Conservation (phyloP, 2,113 vertebrate species). For the Silurus glanis region DNA sequence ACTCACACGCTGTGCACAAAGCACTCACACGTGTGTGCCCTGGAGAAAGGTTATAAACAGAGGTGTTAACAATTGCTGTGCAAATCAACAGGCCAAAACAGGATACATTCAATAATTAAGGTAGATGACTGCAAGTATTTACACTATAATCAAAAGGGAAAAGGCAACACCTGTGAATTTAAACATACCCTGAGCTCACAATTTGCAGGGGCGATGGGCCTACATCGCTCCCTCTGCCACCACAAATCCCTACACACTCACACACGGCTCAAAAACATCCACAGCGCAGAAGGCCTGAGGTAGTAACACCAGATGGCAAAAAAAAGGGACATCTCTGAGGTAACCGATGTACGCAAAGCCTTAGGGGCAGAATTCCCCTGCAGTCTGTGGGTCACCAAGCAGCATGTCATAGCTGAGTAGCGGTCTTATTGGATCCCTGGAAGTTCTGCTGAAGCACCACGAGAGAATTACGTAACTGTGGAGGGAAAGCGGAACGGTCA, state of each 20-base stretch:
- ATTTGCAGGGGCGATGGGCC: slow-evolving; percentile 16
- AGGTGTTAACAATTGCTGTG: slow-evolving; percentile 5
- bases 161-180: slow-evolving; percentile 20
- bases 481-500: slow-evolving; percentile 52
- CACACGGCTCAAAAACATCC: slow-evolving; percentile 26
- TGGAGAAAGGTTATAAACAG: neutral
- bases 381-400: neutral
- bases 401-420: slow-evolving; percentile 56
- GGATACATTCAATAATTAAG: slow-evolving; percentile 12
- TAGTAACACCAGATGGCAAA: slow-evolving; percentile 24
- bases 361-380: slow-evolving; percentile 38
- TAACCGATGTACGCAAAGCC: slow-evolving; percentile 46
- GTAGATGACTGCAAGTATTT: neutral
- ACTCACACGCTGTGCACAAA: neutral
- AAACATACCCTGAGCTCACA: slow-evolving; percentile 26
- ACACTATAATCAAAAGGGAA: slow-evolving; percentile 6
- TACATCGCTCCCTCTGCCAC: slow-evolving; percentile 15
- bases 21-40: no score
- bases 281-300: slow-evolving; percentile 9
- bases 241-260: neutral
- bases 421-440: slow-evolving; percentile 79
- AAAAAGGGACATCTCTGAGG: slow-evolving; percentile 18
- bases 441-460: slow-evolving; percentile 87
- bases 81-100: slow-evolving; percentile 17
- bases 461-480: slow-evolving; percentile 86